These are phyloP conservation scores for Trichogramma pretiosum DNA, from an alignment of 1,140 invertebrate genomes.

Conservation along the genomic window DNA sequence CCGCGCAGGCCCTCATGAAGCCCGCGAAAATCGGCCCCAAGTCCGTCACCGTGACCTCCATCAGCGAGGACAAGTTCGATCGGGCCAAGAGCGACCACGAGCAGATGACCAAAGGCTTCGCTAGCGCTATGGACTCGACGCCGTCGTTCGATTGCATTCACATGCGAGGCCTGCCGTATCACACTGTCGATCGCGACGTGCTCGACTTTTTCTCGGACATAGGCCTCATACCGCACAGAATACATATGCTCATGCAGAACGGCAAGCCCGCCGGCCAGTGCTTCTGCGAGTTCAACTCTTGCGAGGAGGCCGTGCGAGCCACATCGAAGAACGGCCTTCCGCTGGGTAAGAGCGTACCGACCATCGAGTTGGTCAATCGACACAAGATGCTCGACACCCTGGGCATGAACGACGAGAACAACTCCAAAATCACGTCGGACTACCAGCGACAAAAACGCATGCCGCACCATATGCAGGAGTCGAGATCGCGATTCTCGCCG, in stretches of 20 bases:
- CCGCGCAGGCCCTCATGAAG: conserved; percentile 50
- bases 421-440: conserved; percentile 20
- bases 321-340: conserved; percentile 59
- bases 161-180: conserved; percentile 65
- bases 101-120: conserved; percentile 24
- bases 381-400: conserved; percentile 49
- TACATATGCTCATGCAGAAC: conserved; percentile 63
- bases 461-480: conserved; percentile 27
- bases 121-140: background rate
- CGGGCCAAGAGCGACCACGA: conserved; percentile 43
- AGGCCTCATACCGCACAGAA: conserved; percentile 62
- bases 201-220: conserved; percentile 71
- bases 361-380: conserved; percentile 57
- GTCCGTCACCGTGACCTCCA: conserved; percentile 44
- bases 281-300: conserved; percentile 71
- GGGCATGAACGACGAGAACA: conserved; percentile 29
- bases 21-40: conserved; percentile 51
- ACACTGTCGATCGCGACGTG: conserved; percentile 66
- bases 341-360: conserved; percentile 57
- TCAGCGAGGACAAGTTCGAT: conserved; percentile 47
- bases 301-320: conserved; percentile 61
- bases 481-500: conserved; percentile 31
- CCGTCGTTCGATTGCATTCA: conserved; percentile 55
- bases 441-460: conserved; percentile 25
- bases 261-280: conserved; percentile 70